A percentile compares a stretch with the other conserved stretches of the same genome.
Evolutionary conservation across 2,797 vertebrate species (phyloP).

Genomic region (Craterocephalus amniculus): DNA sequence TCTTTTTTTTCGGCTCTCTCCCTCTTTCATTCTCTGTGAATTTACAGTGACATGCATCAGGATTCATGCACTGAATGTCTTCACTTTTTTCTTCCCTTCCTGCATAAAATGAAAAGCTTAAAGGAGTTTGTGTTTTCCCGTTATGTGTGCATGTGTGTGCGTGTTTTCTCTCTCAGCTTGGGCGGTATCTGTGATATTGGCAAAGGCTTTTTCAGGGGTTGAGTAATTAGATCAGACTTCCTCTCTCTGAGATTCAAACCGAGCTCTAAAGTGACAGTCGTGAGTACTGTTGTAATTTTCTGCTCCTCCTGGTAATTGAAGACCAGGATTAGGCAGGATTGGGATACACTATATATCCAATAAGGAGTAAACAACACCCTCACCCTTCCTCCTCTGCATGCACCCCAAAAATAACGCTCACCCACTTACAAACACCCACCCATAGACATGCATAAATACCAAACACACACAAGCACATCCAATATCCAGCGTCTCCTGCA

Average conservation of each 20-base stretch:
- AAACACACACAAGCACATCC: constrained; percentile 21
- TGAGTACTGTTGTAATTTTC: constrained; percentile 75
- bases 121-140: constrained; percentile 29
- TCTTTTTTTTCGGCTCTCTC: constrained; percentile 45
- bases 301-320: constrained; percentile 77
- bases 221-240: constrained; percentile 80
- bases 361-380: constrained; percentile 66
- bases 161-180: constrained; percentile 31
- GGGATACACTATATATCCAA: constrained; percentile 61
- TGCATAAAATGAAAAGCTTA: constrained; percentile 47
- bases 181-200: constrained; percentile 66
- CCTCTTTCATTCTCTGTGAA: constrained; percentile 44
- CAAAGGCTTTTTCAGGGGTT: constrained; percentile 67
- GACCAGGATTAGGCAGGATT: constrained; percentile 69
- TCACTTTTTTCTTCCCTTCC: constrained; percentile 20
- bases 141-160: constrained; percentile 16
- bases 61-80: constrained; percentile 35
- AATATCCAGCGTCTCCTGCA: constrained; percentile 43
- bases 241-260: constrained; percentile 67
- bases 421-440: constrained; percentile 51
- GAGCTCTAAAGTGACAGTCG: constrained; percentile 76
- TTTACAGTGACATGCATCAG: constrained; percentile 48
- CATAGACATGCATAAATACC: constrained; percentile 37
- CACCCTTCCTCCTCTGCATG: constrained; percentile 54
- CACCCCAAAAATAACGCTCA: constrained; percentile 68